Evolutionary conservation across 2,888 invertebrate genomes (phyloP), one percentile per base, ranked within the genome.

Genomic region (Drosophila emarginata): DNA sequence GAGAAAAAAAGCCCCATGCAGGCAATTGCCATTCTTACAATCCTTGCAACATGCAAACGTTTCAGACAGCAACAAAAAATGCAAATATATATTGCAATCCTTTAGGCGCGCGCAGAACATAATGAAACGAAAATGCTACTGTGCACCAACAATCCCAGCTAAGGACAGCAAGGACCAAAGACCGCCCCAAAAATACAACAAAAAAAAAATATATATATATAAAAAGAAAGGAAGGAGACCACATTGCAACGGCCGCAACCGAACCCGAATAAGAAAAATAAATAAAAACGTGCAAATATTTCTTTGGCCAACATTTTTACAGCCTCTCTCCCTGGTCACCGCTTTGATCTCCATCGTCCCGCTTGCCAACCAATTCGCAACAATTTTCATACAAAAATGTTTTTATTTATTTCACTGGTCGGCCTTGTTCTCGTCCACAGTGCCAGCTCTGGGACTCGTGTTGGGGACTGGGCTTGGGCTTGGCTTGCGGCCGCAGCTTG

Each of bases 61-160:
- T 64, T 62, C 70, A 69, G 59, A 63, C 56, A 56, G 61, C 37
- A 56, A 28, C 53, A 66, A 78, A 75, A 81, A 75, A 78, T 81
- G 70, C 81, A 87, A 84, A 84, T 84, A 78, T 84, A 82, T 81
- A 88, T 89, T 77, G 83, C 85, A 82, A 87, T 87, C 87, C 89
- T 89, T 89, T 88, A 85, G 89, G 89, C 90, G 81, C 83, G 82
- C 85, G 78, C 75, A 18, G 45, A 80, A 79, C 79, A 85, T 89
- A 89, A 89, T 89, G 87, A 89, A 89, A 88, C 82, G 87, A 80
- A 89, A 89, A 89, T 82, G 83, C 83, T 79, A 77, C 82, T 76
- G 76, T 81, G 76, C 18, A 74, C 69, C 65, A 67, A 60, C 62
- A 61, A 64, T 37, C 32, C 59, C 50, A 28, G 52, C 12, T 18